Conservation (phyloP, 2,797 vertebrate genomes). For the Dromococcyx pavoninus region DNA sequence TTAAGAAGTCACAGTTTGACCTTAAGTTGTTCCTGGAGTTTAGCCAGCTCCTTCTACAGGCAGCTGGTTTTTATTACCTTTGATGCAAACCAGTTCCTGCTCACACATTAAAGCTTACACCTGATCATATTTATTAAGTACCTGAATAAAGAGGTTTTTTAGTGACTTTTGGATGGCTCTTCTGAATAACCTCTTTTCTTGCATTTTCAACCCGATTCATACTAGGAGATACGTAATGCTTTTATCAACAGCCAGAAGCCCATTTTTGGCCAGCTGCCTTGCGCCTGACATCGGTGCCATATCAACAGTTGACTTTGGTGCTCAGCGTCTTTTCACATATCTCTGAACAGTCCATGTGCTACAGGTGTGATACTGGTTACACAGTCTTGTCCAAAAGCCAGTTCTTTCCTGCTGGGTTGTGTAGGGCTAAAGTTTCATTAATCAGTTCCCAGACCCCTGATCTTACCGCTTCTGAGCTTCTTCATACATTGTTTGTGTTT, state of each 20-base stretch:
- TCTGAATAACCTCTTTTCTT: background rate
- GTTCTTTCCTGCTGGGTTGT: background rate
- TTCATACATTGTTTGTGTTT: background rate
- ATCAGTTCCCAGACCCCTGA: background rate
- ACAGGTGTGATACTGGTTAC: background rate
- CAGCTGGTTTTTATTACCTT: background rate
- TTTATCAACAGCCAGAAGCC: background rate
- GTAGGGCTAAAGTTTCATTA: background rate
- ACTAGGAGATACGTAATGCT: background rate
- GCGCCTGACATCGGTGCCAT: background rate
- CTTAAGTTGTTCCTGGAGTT: background rate
- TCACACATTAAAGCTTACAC: background rate
- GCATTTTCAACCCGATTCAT: background rate
- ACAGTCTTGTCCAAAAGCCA: background rate
- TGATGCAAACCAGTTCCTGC: background rate
- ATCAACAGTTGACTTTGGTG: slow-evolving; percentile 6
- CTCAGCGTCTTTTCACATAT: slow-evolving; percentile 23
- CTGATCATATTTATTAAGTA: background rate
- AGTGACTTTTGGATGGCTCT: background rate
- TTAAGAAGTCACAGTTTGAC: background rate
- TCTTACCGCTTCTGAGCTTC: background rate
- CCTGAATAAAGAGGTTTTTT: background rate
- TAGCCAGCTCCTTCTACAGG: background rate
- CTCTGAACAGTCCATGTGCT: background rate
- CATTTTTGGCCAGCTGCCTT: background rate